Evolutionary conservation across 1,140 invertebrate species (phyloP).

Genomic region (silkworm (Bombyx mori)): DNA sequence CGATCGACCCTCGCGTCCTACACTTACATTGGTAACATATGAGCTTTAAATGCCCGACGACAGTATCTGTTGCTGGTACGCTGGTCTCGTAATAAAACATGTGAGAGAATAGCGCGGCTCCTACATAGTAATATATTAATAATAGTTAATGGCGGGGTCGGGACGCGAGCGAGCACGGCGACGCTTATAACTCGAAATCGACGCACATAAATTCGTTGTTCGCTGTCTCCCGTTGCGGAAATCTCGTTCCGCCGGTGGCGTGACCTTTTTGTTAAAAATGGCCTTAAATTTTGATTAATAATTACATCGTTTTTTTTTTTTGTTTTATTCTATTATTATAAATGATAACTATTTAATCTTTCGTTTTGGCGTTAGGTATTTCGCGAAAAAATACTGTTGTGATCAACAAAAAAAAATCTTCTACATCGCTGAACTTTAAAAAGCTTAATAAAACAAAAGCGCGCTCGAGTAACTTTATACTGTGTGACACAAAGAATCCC

Average conservation of each 20-base stretch:
- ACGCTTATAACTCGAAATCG: slow-evolving; percentile 59
- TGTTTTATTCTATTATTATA: too few relatives aligned
- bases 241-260: slow-evolving; percentile 4
- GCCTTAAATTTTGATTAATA: neutral
- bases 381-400: too few relatives aligned
- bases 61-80: slow-evolving; percentile 45
- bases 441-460: too few relatives aligned
- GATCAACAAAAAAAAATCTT: too few relatives aligned
- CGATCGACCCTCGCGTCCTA: slow-evolving; percentile 29
- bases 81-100: slow-evolving; percentile 46
- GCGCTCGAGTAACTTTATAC: too few relatives aligned
- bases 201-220: slow-evolving; percentile 49
- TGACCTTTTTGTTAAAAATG: slow-evolving; percentile 28
- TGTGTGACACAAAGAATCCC: too few relatives aligned
- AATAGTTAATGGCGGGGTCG: slow-evolving; percentile 62
- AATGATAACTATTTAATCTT: too few relatives aligned
- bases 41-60: slow-evolving; percentile 58
- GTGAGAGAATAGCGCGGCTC: slow-evolving; percentile 52
- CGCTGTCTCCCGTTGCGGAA: slow-evolving; percentile 25
- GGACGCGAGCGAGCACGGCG: slow-evolving; percentile 39
- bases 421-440: too few relatives aligned
- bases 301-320: too few relatives aligned
- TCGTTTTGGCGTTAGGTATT: too few relatives aligned
- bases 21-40: slow-evolving; percentile 48
- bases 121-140: slow-evolving; percentile 65